Evolutionary conservation across 2,797 vertebrate species (phyloP).

Genomic region (Anguilla marmorata): DNA sequence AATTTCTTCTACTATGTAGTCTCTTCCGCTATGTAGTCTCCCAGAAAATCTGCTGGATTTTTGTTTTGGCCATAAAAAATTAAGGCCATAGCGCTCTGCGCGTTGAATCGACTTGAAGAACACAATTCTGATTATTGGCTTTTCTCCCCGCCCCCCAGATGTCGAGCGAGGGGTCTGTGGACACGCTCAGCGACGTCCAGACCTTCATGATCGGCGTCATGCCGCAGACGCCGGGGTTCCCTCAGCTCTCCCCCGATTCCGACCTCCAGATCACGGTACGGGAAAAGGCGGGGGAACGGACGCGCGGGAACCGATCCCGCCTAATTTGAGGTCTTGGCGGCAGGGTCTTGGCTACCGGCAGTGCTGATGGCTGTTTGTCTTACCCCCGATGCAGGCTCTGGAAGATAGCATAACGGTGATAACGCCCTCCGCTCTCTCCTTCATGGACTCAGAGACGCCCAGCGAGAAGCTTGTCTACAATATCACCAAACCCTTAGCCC

Average conservation of each 20-base stretch:
- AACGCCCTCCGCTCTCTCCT: slow-evolving; percentile 84
- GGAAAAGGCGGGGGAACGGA: background rate
- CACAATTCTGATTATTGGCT: no score
- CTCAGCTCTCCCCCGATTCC: slow-evolving; percentile 76
- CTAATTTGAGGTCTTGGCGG: background rate
- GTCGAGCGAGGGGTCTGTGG: slow-evolving; percentile 67
- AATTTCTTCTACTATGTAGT: no score
- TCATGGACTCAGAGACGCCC: slow-evolving; percentile 81
- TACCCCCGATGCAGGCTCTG: slow-evolving; percentile 73
- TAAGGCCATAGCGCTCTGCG: background rate
- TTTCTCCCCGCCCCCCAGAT: slow-evolving; percentile 70
- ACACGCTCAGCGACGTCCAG: slow-evolving; percentile 71
- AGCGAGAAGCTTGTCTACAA: slow-evolving; percentile 87
- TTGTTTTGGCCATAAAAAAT: background rate
- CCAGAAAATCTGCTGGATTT: background rate
- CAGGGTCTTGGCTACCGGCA: background rate
- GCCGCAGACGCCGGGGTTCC: slow-evolving; percentile 76
- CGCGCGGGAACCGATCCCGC: background rate
- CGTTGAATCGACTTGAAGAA: background rate
- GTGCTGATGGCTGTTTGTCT: slow-evolving; percentile 24
- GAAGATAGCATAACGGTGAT: slow-evolving; percentile 89
- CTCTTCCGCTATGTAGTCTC: background rate
- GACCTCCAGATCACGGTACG: slow-evolving; percentile 91
- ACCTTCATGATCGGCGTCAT: slow-evolving; percentile 86
- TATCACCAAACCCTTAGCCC: slow-evolving; percentile 81